Base-by-base conservation (phyloP, 2,797 vertebrate species). In the Microctenopoma stevenorrisi region DNA sequence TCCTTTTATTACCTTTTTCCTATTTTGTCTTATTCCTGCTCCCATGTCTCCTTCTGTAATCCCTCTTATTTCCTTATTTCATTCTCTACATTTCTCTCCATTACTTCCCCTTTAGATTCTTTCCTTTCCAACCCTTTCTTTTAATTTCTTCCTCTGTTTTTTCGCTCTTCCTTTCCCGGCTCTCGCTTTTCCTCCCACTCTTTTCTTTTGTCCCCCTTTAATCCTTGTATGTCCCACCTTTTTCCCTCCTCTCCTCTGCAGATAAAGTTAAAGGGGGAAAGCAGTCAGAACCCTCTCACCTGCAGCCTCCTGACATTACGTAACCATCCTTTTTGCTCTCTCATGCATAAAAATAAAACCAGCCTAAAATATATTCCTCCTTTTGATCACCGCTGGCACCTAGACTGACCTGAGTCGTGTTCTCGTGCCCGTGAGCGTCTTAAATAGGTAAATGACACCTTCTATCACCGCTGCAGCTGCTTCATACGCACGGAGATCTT, bases 241-340 rank as follows among this genome's bases (percentile, higher is more conserved):
- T 5, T 9, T 4, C 1, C 26, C 18, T 22, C 26, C 5, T 7
- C 50, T 72, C 58, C 74, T 47, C 52, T 83, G 82, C 74, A 83
- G 83, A 86, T 68, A 72, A 49, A 54, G 73, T 54, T 9, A 26
- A 16, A 54, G 18, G 49, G 62, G 76, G 43, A 46, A 81, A 82
- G 78, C 85, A 81, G 80, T 72, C 66, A 53, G 63, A 75, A 26
- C 50, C 53, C 53, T 76, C 65, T 83, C 76, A 82, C 81, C 74
- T 85, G 72, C 48, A 26, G 63, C 50, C 12, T 65, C 43, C 16
- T 40, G 5, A 35, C 14, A 30, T 88, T 90, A 86, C 35, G 68
- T 85, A 90, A 89, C 74, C 63, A 58, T 42, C 78, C 76, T 62
- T 64, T n/a, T 76, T 81, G 78, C 44, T 56, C 78, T 46, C 37